Evolutionary conservation across 2,888 invertebrate species (phyloP), one percentile per base, ranked within the genome.

Genomic region (Antheraea assamensis): DNA sequence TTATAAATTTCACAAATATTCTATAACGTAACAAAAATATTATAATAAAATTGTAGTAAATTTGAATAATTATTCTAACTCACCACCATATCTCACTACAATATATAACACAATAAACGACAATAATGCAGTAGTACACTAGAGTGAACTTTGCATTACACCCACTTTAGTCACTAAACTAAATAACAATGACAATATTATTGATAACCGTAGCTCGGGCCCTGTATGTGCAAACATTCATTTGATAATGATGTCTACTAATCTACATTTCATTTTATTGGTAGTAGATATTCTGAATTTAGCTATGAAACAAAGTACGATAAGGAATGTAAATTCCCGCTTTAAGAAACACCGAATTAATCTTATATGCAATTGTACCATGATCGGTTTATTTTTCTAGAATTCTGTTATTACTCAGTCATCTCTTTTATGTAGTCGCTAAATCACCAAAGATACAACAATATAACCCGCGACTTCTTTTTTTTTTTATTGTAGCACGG

Each of bases 241-340:
- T 85, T 84, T 82, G 86, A 88, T 90, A 82, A 87, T 83, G 83
- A 81, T 75, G 82, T 87, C 85, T 85, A 84, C 76, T 89, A 91
- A 90, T 91, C 90, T 68, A 68, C n/a, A 35, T 68, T 35, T 35
- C 35, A 68, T 35, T 64, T 27, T 30, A 30, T 64, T 17, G 61
- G 30, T 64, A 64, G 61, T 64, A 30, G 61, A 30, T 64, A 30
- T 64, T 64, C 3, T 64, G 30, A 30, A 27, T 17, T 64, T 64
- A 64, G 30, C 30, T 13, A 64, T 30, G 61, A 64, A 30, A 64
- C 27, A 30, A 64, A 15, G 30, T 64, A 64, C 30, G 15, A 30
- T 30, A 17, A 64, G 27, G 17, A 64, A 30, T 30, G 17, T 17
- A 64, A 24, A 5, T 7, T 52, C 52, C 21, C n/a, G 7, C 10